Base-by-base conservation (phyloP, 1,140 invertebrate species). In the Acyrthosiphon pisum region DNA sequence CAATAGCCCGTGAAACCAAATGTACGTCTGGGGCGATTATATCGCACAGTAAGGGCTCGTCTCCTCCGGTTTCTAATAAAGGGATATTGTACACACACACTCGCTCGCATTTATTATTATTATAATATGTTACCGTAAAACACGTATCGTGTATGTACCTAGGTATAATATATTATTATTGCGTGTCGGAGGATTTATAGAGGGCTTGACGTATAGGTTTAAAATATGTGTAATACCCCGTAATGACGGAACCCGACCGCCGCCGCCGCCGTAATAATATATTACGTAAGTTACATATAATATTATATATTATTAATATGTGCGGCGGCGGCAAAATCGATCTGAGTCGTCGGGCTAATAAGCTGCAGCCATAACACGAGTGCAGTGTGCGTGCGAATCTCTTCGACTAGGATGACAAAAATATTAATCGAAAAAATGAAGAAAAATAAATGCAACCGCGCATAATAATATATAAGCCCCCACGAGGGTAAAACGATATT, bases 21-120 rank as follows among this genome's bases (percentile, higher is more conserved):
- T 6, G 14, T 76, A n/a, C 60, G 60, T 35, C 60, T 68, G 30
- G 60, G 30, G 60, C 60, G 60, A n/a, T 68, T 68, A 14, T 68
- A 68, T 14, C 30, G 30, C 30, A 76, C 60, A 76, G n/a, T 18
- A n/a, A 76, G 60, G 30, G 60, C 14, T 76, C 18, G 60, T 76
- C 60, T 76, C 30, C 60, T 76, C 30, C n/a, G n/a, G 60, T 76
- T 76, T n/a, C 60, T 76, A 76, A 76, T 76, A 76, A 76, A 76
- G 60, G 60, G 60, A 76, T n/a, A 20, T 76, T 76, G 11, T 35
- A 35, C 60, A n/a, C 14, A 68, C 60, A 11, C 30, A 1, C 30
- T 4, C 60, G n/a, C 60, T 14, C 30, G 30, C 30, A 1, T 26
- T 30, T 76, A 41, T 76, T 76, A 41, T 76, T 76, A n/a, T 76